Evolutionary conservation across 2,888 invertebrate species (phyloP).

Genomic region (Elegia similella): DNA sequence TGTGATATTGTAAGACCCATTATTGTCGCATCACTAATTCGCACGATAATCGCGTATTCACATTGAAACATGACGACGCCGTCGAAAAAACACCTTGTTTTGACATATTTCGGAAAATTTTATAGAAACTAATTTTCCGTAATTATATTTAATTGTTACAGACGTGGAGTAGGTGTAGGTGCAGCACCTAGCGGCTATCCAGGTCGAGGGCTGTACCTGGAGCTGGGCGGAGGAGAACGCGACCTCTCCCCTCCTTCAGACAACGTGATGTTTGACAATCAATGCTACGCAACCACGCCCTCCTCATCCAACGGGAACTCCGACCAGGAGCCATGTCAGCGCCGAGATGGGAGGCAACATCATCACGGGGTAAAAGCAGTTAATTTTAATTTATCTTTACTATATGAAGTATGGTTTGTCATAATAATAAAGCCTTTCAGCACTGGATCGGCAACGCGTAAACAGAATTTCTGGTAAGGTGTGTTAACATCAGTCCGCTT

Average conservation of each 20-base stretch:
- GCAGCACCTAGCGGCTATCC: conserved; percentile 83
- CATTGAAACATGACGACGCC: too few relatives aligned
- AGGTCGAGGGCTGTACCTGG: conserved; percentile 88
- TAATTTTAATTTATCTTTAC: neutral
- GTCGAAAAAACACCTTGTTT: too few relatives aligned
- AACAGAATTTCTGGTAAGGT: too few relatives aligned
- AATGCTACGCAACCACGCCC: conserved; percentile 96
- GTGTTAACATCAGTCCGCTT: too few relatives aligned
- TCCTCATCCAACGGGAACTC: conserved; percentile 96
- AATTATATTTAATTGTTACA: conserved; percentile 25
- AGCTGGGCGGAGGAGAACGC: conserved; percentile 85
- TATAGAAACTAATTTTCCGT: too few relatives aligned
- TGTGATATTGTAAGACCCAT: too few relatives aligned
- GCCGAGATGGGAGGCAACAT: conserved; percentile 83
- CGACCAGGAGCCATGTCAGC: conserved; percentile 89
- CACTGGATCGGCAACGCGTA: too few relatives aligned
- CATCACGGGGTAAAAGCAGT: conserved; percentile 79
- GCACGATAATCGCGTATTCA: too few relatives aligned
- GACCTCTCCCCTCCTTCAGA: conserved; percentile 93
- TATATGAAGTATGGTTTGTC: too few relatives aligned
- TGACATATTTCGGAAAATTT: too few relatives aligned
- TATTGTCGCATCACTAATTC: too few relatives aligned
- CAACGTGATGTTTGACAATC: conserved; percentile 96
- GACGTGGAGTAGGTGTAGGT: conserved; percentile 71
- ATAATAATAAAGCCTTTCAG: too few relatives aligned